A percentile compares a stretch with the other conserved stretches of the same genome.
phyloP scores from a whole-genome alignment of 2,113 vertebrate genomes.

The Pogona vitticeps region DNA sequence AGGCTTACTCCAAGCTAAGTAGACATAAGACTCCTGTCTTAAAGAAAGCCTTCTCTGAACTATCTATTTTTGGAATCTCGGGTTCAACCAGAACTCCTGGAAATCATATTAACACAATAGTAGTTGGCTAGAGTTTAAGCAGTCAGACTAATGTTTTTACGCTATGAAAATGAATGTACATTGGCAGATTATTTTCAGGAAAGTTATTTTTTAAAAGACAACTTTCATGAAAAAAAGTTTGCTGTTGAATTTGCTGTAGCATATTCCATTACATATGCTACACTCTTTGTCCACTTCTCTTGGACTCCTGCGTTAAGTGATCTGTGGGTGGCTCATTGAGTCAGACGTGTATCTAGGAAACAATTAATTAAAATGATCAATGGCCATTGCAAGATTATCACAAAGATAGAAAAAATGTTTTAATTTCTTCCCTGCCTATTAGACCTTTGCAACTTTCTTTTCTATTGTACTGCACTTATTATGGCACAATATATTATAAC shows the following conservation, averaged over 20 bases:
- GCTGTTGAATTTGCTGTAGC: neutral
- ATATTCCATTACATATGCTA: conserved; percentile 29
- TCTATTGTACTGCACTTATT: rapidly evolving
- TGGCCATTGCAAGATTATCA: conserved; percentile 15
- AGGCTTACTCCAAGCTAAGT: neutral
- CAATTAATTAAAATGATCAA: conserved; percentile 55
- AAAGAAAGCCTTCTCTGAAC: neutral
- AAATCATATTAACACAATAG: neutral
- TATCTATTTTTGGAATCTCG: conserved; percentile 39
- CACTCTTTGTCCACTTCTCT: neutral
- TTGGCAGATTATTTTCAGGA: neutral
- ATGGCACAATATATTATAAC: conserved; percentile 6
- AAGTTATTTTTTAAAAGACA: neutral
- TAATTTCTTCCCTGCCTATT: neutral
- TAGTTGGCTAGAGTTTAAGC: no score
- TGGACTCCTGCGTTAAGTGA: conserved; percentile 36
- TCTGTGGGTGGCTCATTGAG: conserved; percentile 27
- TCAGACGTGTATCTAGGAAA: conserved; percentile 43
- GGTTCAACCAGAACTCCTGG: neutral
- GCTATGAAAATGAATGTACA: neutral
- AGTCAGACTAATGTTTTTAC: conserved; percentile 13
- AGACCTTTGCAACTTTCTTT: conserved; percentile 26
- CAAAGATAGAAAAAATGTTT: conserved; percentile 22
- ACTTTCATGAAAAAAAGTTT: neutral
- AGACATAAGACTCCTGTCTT: neutral